These are phyloP conservation scores for Vanessa tameamea DNA, from an alignment of 1,140 invertebrate genomes.

Conservation along the genomic window DNA sequence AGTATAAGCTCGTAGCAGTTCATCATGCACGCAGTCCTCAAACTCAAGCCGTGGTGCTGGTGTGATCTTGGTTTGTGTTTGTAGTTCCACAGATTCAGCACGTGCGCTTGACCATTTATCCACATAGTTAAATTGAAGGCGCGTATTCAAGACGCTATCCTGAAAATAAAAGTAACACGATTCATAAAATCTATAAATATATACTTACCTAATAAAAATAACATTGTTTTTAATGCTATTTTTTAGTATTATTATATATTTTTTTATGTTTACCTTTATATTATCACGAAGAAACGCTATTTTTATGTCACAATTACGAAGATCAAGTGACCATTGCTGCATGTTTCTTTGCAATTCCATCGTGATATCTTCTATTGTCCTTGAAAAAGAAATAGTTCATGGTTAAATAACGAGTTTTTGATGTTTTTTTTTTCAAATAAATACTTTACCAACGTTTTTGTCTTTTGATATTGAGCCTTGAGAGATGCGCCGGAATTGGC, in stretches of 20 bases:
- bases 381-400: constrained; percentile 31
- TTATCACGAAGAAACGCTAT: constrained; percentile 59
- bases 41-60: constrained; percentile 43
- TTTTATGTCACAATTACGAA: constrained; percentile 51
- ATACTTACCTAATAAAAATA: too few species aligned
- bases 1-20: constrained; percentile 58
- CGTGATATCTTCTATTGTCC: constrained; percentile 41
- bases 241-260: not conserved
- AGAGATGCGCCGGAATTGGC: constrained; percentile 28
- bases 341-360: constrained; percentile 43
- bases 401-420: not conserved
- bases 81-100: constrained; percentile 53
- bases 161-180: constrained; percentile 32
- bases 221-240: too few species aligned
- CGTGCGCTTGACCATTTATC: constrained; percentile 64
- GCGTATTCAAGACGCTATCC: constrained; percentile 59
- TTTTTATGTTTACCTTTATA: constrained; percentile 50
- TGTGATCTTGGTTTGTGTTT: constrained; percentile 35
- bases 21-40: constrained; percentile 60
- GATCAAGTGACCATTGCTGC: constrained; percentile 42
- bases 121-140: constrained; percentile 55
- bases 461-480: constrained; percentile 38
- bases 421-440: not conserved
- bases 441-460: constrained; percentile 47
- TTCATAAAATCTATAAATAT: too few species aligned